Percentiles rank a stretch among this genome's conserved stretches.
Evolutionary conservation across 2,888 invertebrate genomes (phyloP).

Genomic region (Protula sp.): DNA sequence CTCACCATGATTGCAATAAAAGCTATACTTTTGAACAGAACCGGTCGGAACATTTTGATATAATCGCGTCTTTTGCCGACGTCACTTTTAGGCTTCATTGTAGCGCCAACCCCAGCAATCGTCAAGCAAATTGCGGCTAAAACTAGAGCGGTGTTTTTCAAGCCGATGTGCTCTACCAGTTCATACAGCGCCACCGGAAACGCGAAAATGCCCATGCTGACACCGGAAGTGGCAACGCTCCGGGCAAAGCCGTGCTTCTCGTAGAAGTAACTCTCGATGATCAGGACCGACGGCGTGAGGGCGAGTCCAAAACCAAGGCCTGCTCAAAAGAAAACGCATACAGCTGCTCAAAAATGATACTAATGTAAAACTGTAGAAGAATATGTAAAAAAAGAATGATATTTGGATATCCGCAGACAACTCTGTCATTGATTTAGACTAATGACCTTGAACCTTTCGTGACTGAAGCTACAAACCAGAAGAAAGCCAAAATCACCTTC

Average conservation of each 20-base stretch:
- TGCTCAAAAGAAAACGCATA: not conserved
- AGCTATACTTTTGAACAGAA: slow-evolving; percentile 36
- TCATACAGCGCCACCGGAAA: slow-evolving; percentile 7
- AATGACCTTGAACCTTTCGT: too few relatives aligned
- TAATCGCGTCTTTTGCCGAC: not conserved
- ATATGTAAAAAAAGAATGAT: too few relatives aligned
- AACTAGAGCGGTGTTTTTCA: slow-evolving; percentile 14
- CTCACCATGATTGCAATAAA: slow-evolving; percentile 43
- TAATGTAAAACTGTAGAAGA: not conserved
- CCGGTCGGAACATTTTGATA: slow-evolving; percentile 16
- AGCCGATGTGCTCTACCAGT: slow-evolving; percentile 12
- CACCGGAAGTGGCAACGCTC: slow-evolving; percentile 9
- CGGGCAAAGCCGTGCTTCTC: slow-evolving; percentile 1
- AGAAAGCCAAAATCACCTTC: too few relatives aligned
- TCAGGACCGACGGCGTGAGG: slow-evolving; percentile 15
- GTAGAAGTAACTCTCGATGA: slow-evolving; percentile 15
- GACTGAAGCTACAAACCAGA: too few relatives aligned
- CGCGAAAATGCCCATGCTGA: slow-evolving; percentile 10
- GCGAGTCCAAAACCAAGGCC: slow-evolving; percentile 18
- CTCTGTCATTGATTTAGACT: too few relatives aligned
- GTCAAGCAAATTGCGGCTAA: slow-evolving; percentile 4
- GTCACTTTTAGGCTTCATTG: not conserved
- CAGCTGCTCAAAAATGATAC: not conserved
- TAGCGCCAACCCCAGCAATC: not conserved
- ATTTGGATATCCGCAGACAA: too few relatives aligned